phyloP scores from a whole-genome alignment of 2,113 vertebrate species.

The Coreoperca whiteheadi region DNA sequence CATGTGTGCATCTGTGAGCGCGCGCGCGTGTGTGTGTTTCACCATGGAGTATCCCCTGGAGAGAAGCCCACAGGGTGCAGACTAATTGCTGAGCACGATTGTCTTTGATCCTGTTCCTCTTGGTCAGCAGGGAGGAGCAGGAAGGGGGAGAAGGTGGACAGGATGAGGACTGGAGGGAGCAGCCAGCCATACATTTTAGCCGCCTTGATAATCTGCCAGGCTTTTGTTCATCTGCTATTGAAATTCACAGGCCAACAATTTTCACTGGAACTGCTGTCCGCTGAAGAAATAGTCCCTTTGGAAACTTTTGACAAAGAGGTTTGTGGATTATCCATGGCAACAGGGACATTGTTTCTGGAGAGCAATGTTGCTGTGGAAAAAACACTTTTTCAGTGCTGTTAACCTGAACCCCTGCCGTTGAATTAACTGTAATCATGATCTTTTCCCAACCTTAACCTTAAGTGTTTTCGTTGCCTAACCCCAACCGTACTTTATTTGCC shows the following conservation, averaged over 20 bases:
- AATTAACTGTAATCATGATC: neutral
- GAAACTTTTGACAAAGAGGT: neutral
- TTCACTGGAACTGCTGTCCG: neutral
- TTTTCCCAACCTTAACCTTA: too few species aligned
- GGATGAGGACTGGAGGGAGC: constrained; percentile 20
- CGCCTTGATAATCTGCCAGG: constrained; percentile 32
- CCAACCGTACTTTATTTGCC: too few species aligned
- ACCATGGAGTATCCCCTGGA: constrained; percentile 12
- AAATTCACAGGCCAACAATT: constrained; percentile 2
- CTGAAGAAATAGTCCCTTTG: neutral
- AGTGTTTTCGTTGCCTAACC: too few species aligned
- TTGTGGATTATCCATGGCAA: neutral
- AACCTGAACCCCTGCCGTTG: neutral
- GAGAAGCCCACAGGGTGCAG: constrained; percentile 40
- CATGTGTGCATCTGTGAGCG: constrained; percentile 25
- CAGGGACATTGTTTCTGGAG: neutral
- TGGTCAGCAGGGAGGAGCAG: constrained; percentile 37
- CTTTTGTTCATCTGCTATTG: constrained; percentile 33
- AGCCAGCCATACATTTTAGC: neutral
- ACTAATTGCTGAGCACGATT: constrained; percentile 39
- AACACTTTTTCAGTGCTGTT: neutral
- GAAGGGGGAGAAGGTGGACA: constrained; percentile 22
- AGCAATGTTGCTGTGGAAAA: neutral
- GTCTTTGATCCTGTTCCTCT: constrained; percentile 53
- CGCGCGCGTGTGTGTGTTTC: constrained; percentile 15